Conservation (phyloP, 2,888 invertebrate genomes). For the Plagodis dolabraria region DNA sequence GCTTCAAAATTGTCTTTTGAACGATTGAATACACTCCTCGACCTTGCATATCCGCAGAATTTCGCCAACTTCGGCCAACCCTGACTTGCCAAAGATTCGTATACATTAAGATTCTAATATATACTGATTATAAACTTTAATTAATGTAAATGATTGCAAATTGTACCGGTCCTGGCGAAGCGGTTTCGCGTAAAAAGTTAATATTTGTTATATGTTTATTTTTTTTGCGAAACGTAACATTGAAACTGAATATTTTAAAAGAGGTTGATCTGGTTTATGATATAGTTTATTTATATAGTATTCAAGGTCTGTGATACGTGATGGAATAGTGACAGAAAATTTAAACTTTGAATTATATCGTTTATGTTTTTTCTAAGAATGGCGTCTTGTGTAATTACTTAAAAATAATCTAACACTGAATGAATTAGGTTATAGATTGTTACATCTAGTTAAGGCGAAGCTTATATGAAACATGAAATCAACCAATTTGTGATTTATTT, state of each 20-base stretch:
- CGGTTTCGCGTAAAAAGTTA: slow-evolving; percentile 11
- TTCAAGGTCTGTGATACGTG: no score
- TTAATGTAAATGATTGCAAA: slow-evolving; percentile 27
- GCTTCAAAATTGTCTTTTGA: no score
- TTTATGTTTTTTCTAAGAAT: no score
- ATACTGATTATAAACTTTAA: slow-evolving; percentile 15
- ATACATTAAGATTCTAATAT: slow-evolving; percentile 11
- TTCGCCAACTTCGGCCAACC: slow-evolving; percentile 16
- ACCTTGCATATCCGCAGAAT: slow-evolving; percentile 12
- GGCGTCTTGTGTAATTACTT: no score
- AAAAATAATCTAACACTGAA: no score
- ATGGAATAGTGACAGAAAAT: no score
- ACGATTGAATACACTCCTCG: slow-evolving; percentile 1
- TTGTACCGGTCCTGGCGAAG: slow-evolving; percentile 8
- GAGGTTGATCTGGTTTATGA: neutral
- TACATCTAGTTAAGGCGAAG: neutral
- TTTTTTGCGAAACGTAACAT: slow-evolving; percentile 16
- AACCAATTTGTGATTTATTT: no score
- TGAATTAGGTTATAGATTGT: no score
- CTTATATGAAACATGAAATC: neutral
- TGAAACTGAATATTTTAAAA: neutral
- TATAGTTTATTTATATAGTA: no score
- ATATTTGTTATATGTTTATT: neutral
- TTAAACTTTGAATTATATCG: no score
- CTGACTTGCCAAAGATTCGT: slow-evolving; percentile 6